Conservation (phyloP, 1,140 invertebrate species). For the Magallana angulata region DNA sequence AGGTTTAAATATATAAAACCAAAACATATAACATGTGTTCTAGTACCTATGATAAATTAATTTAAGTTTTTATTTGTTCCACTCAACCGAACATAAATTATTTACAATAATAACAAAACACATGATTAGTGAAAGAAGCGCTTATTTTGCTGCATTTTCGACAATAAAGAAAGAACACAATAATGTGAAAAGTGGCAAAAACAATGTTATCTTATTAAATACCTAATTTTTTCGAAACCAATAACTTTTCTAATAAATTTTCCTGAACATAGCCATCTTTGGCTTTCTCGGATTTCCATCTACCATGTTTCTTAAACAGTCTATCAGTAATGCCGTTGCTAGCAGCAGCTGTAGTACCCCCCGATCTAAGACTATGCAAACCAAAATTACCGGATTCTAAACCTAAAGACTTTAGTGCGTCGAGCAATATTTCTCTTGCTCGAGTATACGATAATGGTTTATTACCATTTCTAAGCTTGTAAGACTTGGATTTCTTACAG, state of each 20-base stretch:
- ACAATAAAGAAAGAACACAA: conserved; percentile 28
- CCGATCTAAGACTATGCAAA: conserved; percentile 44
- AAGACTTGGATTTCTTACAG: conserved; percentile 43
- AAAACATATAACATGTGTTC: no score
- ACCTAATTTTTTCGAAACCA: conserved; percentile 45
- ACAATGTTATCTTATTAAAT: conserved; percentile 12
- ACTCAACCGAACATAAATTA: no score
- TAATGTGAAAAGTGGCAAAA: neutral
- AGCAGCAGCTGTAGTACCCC: neutral
- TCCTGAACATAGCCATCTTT: conserved; percentile 55
- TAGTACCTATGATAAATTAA: no score
- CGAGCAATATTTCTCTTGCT: conserved; percentile 45
- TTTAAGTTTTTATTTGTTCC: no score
- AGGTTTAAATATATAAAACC: no score
- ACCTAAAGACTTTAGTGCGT: conserved; percentile 32
- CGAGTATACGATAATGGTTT: conserved; percentile 52
- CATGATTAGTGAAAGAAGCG: no score
- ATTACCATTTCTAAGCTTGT: conserved; percentile 43
- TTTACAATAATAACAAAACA: no score
- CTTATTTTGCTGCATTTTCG: no score
- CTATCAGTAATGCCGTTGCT: no score
- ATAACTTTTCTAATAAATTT: conserved; percentile 40
- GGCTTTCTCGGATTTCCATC: conserved; percentile 22
- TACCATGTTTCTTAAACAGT: no score
- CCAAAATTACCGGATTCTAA: conserved; percentile 41